phyloP scores from a whole-genome alignment of 2,888 invertebrate species.

The Calliphora vomitoria region DNA sequence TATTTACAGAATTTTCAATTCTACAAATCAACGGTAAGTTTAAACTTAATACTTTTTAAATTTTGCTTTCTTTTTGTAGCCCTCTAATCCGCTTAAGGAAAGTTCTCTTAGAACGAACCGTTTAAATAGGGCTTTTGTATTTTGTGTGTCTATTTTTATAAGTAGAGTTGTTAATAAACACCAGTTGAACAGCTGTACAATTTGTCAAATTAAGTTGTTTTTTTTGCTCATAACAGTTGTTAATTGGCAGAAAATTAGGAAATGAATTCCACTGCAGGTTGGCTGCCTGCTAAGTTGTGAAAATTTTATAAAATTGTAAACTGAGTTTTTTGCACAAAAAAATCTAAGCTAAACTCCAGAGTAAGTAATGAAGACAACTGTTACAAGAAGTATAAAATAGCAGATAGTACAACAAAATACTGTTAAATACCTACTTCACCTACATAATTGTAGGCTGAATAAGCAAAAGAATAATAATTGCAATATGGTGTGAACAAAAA shows the following conservation, averaged over 20 bases:
- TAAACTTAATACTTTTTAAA: background rate
- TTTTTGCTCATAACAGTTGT: background rate
- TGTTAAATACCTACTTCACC: conserved; percentile 57
- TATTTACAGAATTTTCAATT: conserved; percentile 36
- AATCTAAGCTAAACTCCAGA: background rate
- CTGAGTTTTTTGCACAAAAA: background rate
- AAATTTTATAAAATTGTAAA: background rate
- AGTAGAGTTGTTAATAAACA: background rate
- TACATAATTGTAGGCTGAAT: conserved; percentile 37
- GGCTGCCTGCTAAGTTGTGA: conserved; percentile 18
- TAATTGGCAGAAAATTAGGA: conserved; percentile 54
- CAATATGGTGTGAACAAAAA: conserved; percentile 32
- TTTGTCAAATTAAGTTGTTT: conserved; percentile 30
- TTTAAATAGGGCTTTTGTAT: background rate
- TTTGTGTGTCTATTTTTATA: background rate
- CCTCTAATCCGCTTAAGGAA: background rate
- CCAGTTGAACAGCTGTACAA: background rate
- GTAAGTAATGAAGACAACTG: conserved; percentile 45
- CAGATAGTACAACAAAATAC: conserved; percentile 29
- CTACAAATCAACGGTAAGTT: conserved; percentile 33
- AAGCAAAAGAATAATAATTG: conserved; percentile 18
- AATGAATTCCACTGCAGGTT: background rate
- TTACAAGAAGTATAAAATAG: background rate
- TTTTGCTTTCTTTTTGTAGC: background rate
- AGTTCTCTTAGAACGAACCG: background rate